These are phyloP conservation scores for Belonocnema kinseyi DNA, from an alignment of 1,140 invertebrate species.

Conservation along the genomic window DNA sequence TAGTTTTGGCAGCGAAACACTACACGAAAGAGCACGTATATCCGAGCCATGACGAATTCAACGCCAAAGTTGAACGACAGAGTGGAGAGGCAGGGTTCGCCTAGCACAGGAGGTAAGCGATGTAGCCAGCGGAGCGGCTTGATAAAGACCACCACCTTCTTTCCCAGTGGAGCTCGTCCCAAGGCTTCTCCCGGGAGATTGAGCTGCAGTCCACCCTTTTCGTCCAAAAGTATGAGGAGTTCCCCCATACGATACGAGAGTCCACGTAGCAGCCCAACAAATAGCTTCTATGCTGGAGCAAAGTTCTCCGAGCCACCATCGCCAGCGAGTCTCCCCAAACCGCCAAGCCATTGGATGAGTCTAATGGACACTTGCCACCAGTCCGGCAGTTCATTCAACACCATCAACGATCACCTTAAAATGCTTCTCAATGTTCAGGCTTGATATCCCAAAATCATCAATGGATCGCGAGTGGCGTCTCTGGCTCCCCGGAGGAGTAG, in stretches of 20 bases:
- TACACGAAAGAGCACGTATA: conserved; percentile 18
- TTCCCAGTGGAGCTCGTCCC: conserved; percentile 37
- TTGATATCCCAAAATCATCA: conserved; percentile 63
- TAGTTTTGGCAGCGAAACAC: conserved; percentile 32
- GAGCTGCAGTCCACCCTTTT: conserved; percentile 61
- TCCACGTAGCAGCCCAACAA: conserved; percentile 71
- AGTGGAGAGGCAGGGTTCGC: conserved; percentile 68
- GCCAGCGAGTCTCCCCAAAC: conserved; percentile 78
- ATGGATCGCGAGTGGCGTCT: conserved; percentile 37
- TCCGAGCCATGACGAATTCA: conserved; percentile 70
- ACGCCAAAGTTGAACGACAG: conserved; percentile 68
- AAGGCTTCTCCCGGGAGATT: conserved; percentile 47
- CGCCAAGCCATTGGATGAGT: conserved; percentile 78
- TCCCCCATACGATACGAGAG: conserved; percentile 58
- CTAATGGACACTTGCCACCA: conserved; percentile 57
- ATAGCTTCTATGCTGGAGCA: conserved; percentile 78
- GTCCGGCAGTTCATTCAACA: conserved; percentile 51
- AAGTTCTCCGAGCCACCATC: conserved; percentile 80
- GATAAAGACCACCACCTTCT: conserved; percentile 43
- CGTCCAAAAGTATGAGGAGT: conserved; percentile 53
- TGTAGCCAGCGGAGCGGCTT: conserved; percentile 36
- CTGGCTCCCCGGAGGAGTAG: conserved; percentile 47
- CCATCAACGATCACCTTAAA: conserved; percentile 76
- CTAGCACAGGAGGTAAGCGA: conserved; percentile 62
- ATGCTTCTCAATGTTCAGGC: conserved; percentile 78